Evolutionary conservation across 2,113 vertebrate species (phyloP).

Genomic region (Gorsachius goisagi): DNA sequence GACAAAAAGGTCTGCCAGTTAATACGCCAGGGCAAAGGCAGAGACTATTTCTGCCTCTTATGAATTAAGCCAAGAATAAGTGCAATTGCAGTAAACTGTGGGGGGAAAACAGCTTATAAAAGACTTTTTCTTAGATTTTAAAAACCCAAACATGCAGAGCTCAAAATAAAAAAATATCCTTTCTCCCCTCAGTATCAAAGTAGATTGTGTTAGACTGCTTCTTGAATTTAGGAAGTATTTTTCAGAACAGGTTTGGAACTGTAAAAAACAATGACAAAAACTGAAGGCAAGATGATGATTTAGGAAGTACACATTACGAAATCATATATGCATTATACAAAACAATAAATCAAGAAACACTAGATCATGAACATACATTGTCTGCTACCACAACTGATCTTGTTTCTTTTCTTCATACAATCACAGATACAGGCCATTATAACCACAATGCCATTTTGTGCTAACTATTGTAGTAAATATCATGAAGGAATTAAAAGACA

Average conservation of each 20-base stretch:
- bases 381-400: neutral
- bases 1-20: neutral
- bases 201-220: neutral
- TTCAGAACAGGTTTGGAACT: neutral
- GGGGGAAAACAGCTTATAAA: neutral
- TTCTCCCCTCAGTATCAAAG: neutral
- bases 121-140: neutral
- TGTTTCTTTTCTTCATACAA: neutral
- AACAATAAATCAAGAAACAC: neutral
- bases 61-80: neutral
- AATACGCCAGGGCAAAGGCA: neutral
- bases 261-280: neutral
- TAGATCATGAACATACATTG: neutral
- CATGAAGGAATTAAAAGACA: neutral
- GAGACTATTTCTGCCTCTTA: neutral
- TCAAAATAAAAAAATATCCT: neutral
- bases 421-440: neutral
- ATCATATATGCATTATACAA: neutral
- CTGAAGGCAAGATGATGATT: neutral
- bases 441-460: neutral
- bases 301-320: neutral
- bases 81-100: neutral
- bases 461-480: neutral
- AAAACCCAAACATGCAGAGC: neutral
- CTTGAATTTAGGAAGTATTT: neutral